Evolutionary conservation across 2,113 vertebrate genomes (phyloP).

Genomic region (pig (Sus scrofa)): DNA sequence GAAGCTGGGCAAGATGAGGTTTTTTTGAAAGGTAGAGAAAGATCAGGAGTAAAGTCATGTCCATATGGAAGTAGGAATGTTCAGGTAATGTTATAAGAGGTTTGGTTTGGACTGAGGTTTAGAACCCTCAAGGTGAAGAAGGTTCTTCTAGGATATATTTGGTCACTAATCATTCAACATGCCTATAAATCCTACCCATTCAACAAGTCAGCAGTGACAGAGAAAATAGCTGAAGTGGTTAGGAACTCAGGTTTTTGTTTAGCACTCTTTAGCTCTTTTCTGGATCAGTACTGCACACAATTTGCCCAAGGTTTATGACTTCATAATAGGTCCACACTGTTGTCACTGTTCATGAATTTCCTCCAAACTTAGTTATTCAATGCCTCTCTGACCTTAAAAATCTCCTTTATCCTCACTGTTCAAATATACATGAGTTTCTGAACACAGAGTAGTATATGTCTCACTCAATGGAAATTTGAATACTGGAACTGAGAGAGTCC

Average conservation of each 20-base stretch:
- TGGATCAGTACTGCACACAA: not conserved
- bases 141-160: not conserved
- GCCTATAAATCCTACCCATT: not conserved
- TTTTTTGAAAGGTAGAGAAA: constrained; percentile 21
- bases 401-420: not conserved
- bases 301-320: constrained; percentile 13
- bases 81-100: not conserved
- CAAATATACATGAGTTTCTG: not conserved
- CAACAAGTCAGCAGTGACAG: not conserved
- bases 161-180: not conserved
- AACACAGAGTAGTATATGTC: not conserved
- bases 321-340: not conserved
- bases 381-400: constrained; percentile 30
- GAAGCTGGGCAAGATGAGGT: not conserved
- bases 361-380: not conserved
- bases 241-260: not conserved
- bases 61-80: not conserved
- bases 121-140: not conserved
- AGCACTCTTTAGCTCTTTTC: constrained; percentile 15
- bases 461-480: constrained; percentile 40
- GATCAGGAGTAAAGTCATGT: not conserved
- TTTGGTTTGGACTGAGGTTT: not conserved
- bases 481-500: not conserved
- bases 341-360: not conserved
- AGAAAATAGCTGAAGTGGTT: not conserved